Conservation (phyloP, 2,888 invertebrate species). For the Dysmachus trigonus region DNA sequence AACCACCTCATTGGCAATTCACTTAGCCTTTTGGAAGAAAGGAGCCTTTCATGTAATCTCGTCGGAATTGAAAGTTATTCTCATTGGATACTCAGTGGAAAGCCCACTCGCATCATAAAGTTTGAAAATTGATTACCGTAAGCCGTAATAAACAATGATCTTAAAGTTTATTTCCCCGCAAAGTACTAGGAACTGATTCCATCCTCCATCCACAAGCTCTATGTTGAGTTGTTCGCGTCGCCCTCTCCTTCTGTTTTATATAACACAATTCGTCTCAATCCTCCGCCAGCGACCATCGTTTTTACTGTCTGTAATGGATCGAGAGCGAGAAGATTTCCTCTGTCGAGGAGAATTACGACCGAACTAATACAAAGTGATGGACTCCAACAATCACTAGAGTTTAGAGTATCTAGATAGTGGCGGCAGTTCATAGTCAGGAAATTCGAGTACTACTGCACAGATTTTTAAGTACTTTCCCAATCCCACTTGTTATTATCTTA, state of each 20-base stretch:
- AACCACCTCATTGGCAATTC: constrained; percentile 2
- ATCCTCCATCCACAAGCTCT: no score
- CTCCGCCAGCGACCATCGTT: background rate
- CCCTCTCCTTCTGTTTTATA: background rate
- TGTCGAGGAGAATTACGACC: background rate
- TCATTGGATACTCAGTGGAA: background rate
- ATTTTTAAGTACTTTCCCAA: constrained; percentile 1
- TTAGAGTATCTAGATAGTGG: background rate
- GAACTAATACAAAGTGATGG: constrained; percentile 1
- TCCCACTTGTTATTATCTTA: constrained; percentile 1
- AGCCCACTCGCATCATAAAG: constrained; percentile 30
- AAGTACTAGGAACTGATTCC: background rate
- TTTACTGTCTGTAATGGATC: background rate
- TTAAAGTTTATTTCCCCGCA: constrained; percentile 27
- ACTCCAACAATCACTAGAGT: background rate
- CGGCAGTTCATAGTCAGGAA: background rate
- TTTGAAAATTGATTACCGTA: constrained; percentile 33
- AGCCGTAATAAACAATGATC: constrained; percentile 35
- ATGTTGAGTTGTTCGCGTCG: no score
- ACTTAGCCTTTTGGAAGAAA: background rate
- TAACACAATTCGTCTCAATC: background rate
- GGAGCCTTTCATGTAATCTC: background rate
- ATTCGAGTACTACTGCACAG: background rate
- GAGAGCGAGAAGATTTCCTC: background rate
- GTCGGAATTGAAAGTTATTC: constrained; percentile 37